Evolutionary conservation across 2,888 invertebrate species (phyloP).

Genomic region (Philereme transversata): DNA sequence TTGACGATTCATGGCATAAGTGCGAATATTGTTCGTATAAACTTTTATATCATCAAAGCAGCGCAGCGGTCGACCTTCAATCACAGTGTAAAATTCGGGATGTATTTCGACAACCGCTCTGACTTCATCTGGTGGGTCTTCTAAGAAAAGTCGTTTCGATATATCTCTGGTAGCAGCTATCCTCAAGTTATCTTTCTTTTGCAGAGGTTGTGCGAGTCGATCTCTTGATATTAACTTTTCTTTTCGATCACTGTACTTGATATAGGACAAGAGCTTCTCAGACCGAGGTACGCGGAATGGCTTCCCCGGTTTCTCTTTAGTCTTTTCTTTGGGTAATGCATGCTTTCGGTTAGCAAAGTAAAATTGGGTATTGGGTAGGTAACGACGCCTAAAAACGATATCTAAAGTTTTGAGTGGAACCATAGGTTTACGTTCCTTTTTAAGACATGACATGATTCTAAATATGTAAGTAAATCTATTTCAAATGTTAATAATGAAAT

Average conservation of each 20-base stretch:
- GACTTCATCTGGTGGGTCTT: slow-evolving; percentile 81
- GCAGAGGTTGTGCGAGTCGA: slow-evolving; percentile 61
- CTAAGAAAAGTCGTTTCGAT: slow-evolving; percentile 82
- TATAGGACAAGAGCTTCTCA: slow-evolving; percentile 73
- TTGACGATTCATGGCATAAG: slow-evolving; percentile 78
- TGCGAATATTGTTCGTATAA: slow-evolving; percentile 81
- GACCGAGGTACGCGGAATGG: slow-evolving; percentile 71
- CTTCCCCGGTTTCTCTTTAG: slow-evolving; percentile 48
- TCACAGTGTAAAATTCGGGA: slow-evolving; percentile 85
- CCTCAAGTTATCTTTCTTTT: slow-evolving; percentile 69
- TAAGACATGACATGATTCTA: slow-evolving; percentile 49
- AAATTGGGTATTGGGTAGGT: slow-evolving; percentile 74
- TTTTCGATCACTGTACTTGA: slow-evolving; percentile 73
- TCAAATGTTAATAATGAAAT: slow-evolving; percentile 19
- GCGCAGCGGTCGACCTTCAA: slow-evolving; percentile 84
- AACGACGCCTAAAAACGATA: slow-evolving; percentile 73
- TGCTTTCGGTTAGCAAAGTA: slow-evolving; percentile 75
- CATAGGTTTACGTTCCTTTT: slow-evolving; percentile 69
- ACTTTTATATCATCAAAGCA: slow-evolving; percentile 83
- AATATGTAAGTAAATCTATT: slow-evolving; percentile 23
- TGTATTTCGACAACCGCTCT: slow-evolving; percentile 86
- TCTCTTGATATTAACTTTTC: slow-evolving; percentile 60
- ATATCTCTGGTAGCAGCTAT: slow-evolving; percentile 79
- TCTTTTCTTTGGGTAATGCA: slow-evolving; percentile 48
- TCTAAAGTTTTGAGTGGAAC: slow-evolving; percentile 74